Percentiles rank a stretch among this genome's conserved stretches.
Evolutionary conservation across 2,797 vertebrate species (phyloP).

Genomic region (Botia kubotai): DNA sequence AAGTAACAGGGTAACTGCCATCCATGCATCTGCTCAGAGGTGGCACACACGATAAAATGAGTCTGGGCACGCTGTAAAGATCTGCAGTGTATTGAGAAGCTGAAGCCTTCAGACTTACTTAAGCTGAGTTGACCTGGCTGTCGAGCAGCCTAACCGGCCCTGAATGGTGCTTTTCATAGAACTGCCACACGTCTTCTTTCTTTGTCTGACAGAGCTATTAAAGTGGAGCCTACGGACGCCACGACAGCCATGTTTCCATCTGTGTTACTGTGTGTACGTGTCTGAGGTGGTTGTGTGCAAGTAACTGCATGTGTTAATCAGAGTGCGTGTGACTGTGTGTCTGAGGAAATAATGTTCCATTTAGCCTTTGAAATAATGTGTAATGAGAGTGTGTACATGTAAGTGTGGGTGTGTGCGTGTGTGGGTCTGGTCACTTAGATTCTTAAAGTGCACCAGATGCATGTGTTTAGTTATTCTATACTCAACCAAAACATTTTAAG

Average conservation of each 20-base stretch:
- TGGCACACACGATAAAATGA: slow-evolving; percentile 19
- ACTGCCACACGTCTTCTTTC: slow-evolving; percentile 45
- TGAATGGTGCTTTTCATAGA: slow-evolving; percentile 59
- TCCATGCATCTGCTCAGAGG: slow-evolving; percentile 8
- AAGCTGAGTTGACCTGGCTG: slow-evolving; percentile 47
- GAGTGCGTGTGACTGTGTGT: slow-evolving; percentile 25
- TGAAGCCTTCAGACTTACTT: slow-evolving; percentile 50
- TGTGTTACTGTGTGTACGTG: slow-evolving; percentile 24
- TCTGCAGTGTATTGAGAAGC: slow-evolving; percentile 44
- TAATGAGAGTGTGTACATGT: slow-evolving; percentile 23
- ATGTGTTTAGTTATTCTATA: slow-evolving; percentile 43
- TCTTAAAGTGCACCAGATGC: slow-evolving; percentile 29
- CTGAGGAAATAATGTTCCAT: slow-evolving; percentile 51
- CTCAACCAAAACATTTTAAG: slow-evolving; percentile 30
- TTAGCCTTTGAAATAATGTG: slow-evolving; percentile 40
- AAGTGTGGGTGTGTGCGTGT: slow-evolving; percentile 31
- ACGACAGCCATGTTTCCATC: slow-evolving; percentile 52
- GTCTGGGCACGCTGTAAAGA: slow-evolving; percentile 39
- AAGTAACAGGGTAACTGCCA: slow-evolving; percentile 17
- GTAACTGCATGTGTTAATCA: slow-evolving; percentile 15
- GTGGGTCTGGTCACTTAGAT: slow-evolving; percentile 49
- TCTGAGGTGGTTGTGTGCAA: slow-evolving; percentile 34
- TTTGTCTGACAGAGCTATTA: slow-evolving; percentile 54
- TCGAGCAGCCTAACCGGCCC: slow-evolving; percentile 14
- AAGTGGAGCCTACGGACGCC: slow-evolving; percentile 39